Base-by-base conservation (phyloP, 2,888 invertebrate genomes). In the Drosophila cognata region DNA sequence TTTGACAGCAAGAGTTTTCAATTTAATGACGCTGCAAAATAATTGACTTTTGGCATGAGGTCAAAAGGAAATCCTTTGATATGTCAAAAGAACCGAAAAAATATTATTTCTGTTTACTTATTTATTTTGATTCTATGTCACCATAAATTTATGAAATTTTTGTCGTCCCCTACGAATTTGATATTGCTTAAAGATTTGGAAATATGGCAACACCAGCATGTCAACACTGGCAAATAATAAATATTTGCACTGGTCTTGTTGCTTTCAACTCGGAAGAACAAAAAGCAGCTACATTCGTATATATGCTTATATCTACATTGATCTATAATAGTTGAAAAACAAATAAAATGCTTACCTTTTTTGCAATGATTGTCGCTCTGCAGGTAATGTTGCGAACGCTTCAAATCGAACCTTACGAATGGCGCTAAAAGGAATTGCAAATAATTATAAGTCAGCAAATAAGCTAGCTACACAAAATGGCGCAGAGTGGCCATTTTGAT, bases 1-100 rank as follows among this genome's bases (percentile, higher is more conserved):
- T 76, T 67, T 77, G 77, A 80, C 77, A 80, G 77, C 43, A 48
- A 53, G 71, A 67, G 50, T 61, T 76, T 71, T 71, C 53, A 67
- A 67, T 71, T 76, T 66, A 66, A 61, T 71, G 56, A 48, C 56
- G 29, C 51, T 13, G 57, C 53, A 58, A 67, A 80, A 71, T 71
- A 78, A 76, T 71, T 80, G 71, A 71, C 71, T 67, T 75, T 76
- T 58, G 41, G 33, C 55, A 58, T 76, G 5, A 10, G 29, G 28
- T 50, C 60, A 43, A 36, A 21, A 46, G 16, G 8, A 16, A 21
- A 25, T 16, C 21, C 21, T 4, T 46, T 46, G 8, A 46, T 25
- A 46, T 46, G 35, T 28, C 36, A 64, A 64, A 25, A 35, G 21
- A 57, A 51, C 10, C 10, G 41, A 36, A 41, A 41, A 4, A 11